Conservation (phyloP, 2,888 invertebrate genomes). For the Tenthredo amoena region DNA sequence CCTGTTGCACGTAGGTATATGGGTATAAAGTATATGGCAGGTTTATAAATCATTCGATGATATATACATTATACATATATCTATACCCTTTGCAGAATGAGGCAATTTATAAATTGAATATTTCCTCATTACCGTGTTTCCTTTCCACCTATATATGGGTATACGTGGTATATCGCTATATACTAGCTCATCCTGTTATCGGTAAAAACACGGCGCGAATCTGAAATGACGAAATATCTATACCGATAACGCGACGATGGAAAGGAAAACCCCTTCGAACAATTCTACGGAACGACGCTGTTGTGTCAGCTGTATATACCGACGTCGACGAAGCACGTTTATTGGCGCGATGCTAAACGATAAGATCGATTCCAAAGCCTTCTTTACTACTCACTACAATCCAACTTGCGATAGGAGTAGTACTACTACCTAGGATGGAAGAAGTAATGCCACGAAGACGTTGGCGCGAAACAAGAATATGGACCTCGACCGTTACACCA, state of each 20-base stretch:
- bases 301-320: conserved; percentile 41
- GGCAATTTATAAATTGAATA: conserved; percentile 37
- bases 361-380: conserved; percentile 47
- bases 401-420: neutral
- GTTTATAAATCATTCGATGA: neutral
- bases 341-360: conserved; percentile 45
- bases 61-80: neutral
- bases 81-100: neutral
- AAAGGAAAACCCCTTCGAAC: neutral
- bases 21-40: neutral
- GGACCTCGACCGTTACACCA: neutral
- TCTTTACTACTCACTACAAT: conserved; percentile 21
- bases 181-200: neutral
- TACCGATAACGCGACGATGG: conserved; percentile 7
- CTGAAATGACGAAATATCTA: conserved; percentile 29
- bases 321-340: conserved; percentile 28
- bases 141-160: neutral
- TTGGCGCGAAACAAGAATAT: neutral
- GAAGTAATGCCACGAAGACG: neutral
- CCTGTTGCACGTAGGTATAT: neutral
- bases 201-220: neutral
- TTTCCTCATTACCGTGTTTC: conserved; percentile 18
- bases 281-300: conserved; percentile 45
- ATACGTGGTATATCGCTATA: neutral
- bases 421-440: neutral